Conservation (phyloP, 2,888 invertebrate species). For the Cactoblastis cactorum region DNA sequence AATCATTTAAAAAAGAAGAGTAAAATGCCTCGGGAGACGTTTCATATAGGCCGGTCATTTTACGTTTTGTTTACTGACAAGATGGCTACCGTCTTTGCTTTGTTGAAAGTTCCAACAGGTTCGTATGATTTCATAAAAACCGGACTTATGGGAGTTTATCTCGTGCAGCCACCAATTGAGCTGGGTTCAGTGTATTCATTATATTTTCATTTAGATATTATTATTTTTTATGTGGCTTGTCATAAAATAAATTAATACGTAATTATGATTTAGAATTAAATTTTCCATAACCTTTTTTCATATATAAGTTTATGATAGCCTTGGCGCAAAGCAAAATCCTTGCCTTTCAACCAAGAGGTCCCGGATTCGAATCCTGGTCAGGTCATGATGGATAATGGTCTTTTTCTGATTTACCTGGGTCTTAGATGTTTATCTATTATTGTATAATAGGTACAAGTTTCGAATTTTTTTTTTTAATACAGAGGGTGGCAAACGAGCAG, state of each 20-base stretch:
- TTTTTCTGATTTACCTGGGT: background rate
- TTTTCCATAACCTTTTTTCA: too few relatives aligned
- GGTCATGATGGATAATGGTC: background rate
- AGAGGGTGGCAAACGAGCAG: too few relatives aligned
- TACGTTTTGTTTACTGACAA: conserved; percentile 36
- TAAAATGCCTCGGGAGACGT: conserved; percentile 23
- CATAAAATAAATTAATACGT: too few relatives aligned
- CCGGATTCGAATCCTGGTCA: background rate
- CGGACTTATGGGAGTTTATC: too few relatives aligned
- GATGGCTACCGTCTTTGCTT: conserved; percentile 40
- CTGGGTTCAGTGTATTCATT: too few relatives aligned
- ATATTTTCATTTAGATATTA: too few relatives aligned
- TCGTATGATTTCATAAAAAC: conserved; percentile 7
- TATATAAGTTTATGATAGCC: too few relatives aligned
- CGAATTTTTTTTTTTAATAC: too few relatives aligned
- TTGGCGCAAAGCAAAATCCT: background rate
- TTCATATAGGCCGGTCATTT: conserved; percentile 37
- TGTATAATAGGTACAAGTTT: background rate
- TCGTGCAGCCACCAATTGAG: too few relatives aligned
- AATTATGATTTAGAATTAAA: background rate
- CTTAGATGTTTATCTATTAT: background rate
- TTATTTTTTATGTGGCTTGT: too few relatives aligned
- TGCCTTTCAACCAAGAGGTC: background rate
- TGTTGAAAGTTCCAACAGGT: conserved; percentile 20
- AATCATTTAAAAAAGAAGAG: too few relatives aligned